phyloP scores from a whole-genome alignment of 2,113 vertebrate species.

The Agapornis roseicollis region DNA sequence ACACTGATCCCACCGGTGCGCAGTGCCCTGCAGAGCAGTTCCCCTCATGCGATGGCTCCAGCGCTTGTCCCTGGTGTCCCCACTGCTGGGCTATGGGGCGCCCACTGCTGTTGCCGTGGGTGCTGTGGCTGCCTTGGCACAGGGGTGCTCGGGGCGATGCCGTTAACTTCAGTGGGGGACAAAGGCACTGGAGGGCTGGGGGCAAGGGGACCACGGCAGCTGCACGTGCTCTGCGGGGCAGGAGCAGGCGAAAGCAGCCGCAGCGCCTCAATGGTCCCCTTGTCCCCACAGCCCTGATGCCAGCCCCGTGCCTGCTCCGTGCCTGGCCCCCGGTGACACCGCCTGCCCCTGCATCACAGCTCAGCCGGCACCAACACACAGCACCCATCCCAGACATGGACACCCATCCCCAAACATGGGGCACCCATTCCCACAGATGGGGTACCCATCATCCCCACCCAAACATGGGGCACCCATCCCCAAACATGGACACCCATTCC shows the following conservation, averaged over 20 bases:
- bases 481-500: too few species aligned
- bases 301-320: neutral
- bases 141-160: neutral
- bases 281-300: neutral
- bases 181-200: neutral
- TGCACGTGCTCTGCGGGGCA: neutral
- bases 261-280: conserved; percentile 25
- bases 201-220: neutral
- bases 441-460: too few species aligned
- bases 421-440: too few species aligned
- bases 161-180: accelerated
- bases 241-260: neutral
- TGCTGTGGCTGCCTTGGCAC: neutral
- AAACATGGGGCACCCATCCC: too few species aligned
- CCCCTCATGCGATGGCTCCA: neutral
- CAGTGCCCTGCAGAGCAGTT: neutral
- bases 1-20: accelerated
- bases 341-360: neutral
- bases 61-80: neutral
- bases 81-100: neutral
- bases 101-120: neutral
- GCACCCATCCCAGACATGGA: neutral
- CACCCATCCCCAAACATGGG: too few species aligned
- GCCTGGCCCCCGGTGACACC: conserved; percentile 29
- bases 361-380: neutral